phyloP scores from a whole-genome alignment of 2,113 vertebrate species.

The Cephalopterus ornatus region DNA sequence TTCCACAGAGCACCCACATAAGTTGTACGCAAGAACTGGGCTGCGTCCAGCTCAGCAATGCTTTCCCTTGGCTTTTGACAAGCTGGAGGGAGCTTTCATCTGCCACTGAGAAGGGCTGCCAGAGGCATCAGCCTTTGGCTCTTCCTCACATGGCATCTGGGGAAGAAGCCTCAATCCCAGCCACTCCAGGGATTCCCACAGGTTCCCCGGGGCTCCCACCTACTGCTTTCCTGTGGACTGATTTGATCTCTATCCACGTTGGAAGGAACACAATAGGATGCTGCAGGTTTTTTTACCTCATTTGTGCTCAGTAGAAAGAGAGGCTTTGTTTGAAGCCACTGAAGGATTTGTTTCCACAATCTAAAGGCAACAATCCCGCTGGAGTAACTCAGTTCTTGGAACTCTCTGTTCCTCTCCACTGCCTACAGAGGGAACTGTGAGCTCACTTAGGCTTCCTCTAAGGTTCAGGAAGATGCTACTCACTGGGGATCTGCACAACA shows the following conservation, averaged over 20 bases:
- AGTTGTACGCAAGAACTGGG: neutral
- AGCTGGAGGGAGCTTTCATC: neutral
- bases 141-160: neutral
- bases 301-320: neutral
- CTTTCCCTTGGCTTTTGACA: neutral
- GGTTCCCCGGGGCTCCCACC: neutral
- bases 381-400: neutral
- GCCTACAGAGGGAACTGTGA: neutral
- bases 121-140: neutral
- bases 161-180: neutral
- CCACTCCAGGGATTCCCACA: neutral
- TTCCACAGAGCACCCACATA: neutral
- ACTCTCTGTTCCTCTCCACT: neutral
- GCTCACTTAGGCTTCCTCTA: neutral
- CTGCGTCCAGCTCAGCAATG: neutral
- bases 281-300: accelerated
- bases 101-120: neutral
- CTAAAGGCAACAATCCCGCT: neutral
- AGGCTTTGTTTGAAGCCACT: neutral
- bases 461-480: neutral
- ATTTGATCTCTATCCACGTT: neutral
- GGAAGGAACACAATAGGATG: neutral
- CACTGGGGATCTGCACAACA: neutral
- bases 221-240: neutral
- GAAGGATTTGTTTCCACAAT: neutral